Conservation (phyloP, 2,113 vertebrate species). For the Noctilio leporinus region DNA sequence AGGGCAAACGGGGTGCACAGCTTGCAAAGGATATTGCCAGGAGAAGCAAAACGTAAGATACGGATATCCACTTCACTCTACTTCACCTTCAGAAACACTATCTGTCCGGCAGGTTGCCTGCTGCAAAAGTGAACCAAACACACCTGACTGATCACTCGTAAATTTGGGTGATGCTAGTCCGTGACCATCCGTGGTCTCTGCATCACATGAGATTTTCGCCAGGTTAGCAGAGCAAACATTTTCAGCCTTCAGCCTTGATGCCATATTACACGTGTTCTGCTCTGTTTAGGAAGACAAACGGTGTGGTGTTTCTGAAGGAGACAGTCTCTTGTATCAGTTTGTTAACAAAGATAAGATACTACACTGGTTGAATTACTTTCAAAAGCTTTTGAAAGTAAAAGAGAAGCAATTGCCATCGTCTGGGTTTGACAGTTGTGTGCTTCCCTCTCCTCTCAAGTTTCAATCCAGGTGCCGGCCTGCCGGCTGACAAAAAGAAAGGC, state of each 20-base stretch:
- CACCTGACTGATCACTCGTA: background rate
- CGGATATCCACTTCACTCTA: conserved; percentile 77
- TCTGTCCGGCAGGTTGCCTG: background rate
- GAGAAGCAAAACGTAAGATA: conserved; percentile 99
- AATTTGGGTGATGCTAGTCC: background rate
- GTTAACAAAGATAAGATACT: conserved; percentile 96
- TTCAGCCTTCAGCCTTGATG: background rate
- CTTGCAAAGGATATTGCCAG: conserved; percentile 99
- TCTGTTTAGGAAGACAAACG: conserved; percentile 14
- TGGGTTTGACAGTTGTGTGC: background rate
- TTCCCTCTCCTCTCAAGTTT: conserved; percentile 81
- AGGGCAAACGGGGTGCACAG: conserved; percentile 99
- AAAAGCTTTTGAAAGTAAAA: conserved; percentile 81
- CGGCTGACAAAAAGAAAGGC: conserved; percentile 90
- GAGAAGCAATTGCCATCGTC: conserved; percentile 75
- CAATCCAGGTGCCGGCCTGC: conserved; percentile 90
- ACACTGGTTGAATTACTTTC: conserved; percentile 87
- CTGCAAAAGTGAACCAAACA: conserved; percentile 2
- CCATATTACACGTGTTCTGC: background rate
- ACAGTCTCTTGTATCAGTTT: conserved; percentile 90
- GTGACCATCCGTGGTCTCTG: background rate
- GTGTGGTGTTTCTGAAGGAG: conserved; percentile 88
- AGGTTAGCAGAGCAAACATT: background rate
- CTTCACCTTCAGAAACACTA: conserved; percentile 88
- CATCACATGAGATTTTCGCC: background rate